Percentiles rank a stretch among this genome's conserved stretches.
These are phyloP conservation scores for Drosophila ustulata DNA, from an alignment of 2,888 invertebrate species.

Conservation along the genomic window DNA sequence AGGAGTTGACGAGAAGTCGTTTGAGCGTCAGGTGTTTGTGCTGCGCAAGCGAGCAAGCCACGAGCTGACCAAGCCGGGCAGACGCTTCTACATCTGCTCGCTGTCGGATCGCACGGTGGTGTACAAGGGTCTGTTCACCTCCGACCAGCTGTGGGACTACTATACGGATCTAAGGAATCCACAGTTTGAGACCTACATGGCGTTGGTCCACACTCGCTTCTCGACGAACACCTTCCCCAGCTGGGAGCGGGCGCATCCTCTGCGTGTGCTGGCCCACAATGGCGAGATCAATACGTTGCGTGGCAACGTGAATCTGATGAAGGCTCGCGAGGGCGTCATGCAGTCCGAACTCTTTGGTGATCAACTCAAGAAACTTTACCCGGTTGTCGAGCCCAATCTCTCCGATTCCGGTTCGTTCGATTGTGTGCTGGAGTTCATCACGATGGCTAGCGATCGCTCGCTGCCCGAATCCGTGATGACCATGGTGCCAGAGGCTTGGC, in stretches of 20 bases:
- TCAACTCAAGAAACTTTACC: slow-evolving; percentile 94
- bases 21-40: slow-evolving; percentile 92
- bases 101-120: slow-evolving; percentile 95
- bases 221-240: slow-evolving; percentile 99
- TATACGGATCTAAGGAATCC: slow-evolving; percentile 90
- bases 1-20: slow-evolving; percentile 82
- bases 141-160: slow-evolving; percentile 94
- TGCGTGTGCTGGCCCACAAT: slow-evolving; percentile 97
- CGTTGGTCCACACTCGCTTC: slow-evolving; percentile 98
- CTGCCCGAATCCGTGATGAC: slow-evolving; percentile 99
- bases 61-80: slow-evolving; percentile 92
- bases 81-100: slow-evolving; percentile 98
- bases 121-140: slow-evolving; percentile 98
- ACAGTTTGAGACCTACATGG: slow-evolving; percentile 96
- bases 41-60: slow-evolving; percentile 97
- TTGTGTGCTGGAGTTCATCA: slow-evolving; percentile 98
- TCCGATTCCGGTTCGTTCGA: slow-evolving; percentile 99
- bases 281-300: slow-evolving; percentile 99
- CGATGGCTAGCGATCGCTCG: slow-evolving; percentile 95
- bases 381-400: slow-evolving; percentile 98
- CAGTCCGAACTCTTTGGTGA: slow-evolving; percentile 91
- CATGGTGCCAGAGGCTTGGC: slow-evolving; percentile 99
- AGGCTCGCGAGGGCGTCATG: slow-evolving; percentile 99
- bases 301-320: slow-evolving; percentile 99
- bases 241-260: slow-evolving; percentile 99